Conservation (phyloP, 1,140 invertebrate species). For the Phocides pigmalion region DNA sequence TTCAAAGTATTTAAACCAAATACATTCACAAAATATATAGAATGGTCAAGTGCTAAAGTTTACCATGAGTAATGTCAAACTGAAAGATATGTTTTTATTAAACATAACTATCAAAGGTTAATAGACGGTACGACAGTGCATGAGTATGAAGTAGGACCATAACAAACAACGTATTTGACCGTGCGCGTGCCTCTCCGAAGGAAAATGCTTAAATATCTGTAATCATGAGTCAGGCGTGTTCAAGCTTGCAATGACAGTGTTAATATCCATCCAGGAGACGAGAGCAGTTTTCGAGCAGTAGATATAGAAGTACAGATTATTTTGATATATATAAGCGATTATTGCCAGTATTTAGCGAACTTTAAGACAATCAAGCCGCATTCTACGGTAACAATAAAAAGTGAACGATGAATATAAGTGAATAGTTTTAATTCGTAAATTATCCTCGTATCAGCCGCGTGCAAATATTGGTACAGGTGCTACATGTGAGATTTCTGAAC, state of each 20-base stretch:
- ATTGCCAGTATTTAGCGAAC: conserved; percentile 9
- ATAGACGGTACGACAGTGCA: neutral
- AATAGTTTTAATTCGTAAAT: conserved; percentile 10
- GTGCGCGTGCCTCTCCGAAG: conserved; percentile 4
- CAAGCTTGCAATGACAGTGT: conserved; percentile 21
- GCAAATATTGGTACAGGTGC: conserved; percentile 31
- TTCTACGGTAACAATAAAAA: conserved; percentile 25
- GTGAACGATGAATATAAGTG: conserved; percentile 8
- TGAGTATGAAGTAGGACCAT: neutral
- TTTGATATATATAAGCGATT: conserved; percentile 14
- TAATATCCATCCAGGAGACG: conserved; percentile 6
- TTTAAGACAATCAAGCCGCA: conserved; percentile 44
- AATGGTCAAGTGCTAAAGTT: too few relatives aligned
- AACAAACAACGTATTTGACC: neutral
- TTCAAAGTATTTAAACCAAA: too few relatives aligned
- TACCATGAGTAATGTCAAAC: too few relatives aligned
- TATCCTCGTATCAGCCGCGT: conserved; percentile 23
- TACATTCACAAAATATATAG: too few relatives aligned
- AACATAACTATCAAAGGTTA: neutral
- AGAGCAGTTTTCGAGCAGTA: neutral
- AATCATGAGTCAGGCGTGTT: conserved; percentile 6
- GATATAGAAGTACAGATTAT: neutral
- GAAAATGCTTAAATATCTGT: neutral
- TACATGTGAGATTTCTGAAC: conserved; percentile 18
- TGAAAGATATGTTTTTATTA: too few relatives aligned